Base-by-base conservation (phyloP, 2,113 vertebrate species). In the Columba janthina region DNA sequence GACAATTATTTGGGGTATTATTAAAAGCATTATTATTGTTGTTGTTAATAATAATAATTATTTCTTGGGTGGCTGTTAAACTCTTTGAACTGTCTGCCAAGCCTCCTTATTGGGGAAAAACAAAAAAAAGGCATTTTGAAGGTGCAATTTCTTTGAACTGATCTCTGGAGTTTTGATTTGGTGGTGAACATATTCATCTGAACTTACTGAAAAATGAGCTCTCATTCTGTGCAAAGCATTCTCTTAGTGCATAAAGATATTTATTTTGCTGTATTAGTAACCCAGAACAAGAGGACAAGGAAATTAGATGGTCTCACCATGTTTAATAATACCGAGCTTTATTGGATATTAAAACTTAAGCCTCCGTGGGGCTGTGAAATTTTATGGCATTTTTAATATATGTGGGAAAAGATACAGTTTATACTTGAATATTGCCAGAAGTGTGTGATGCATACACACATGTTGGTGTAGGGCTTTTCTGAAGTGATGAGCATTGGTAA, bases 151-250 rank as follows among this genome's bases (percentile, higher is more conserved):
- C 81, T 93, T 93, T 94, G 44, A 88, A 95, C 22, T 56, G n/a
- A 46, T 91, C 67, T 92, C 62, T 78, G 50, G 34, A 80, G 73
- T 17, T 94, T 95, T 96, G 50, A 91, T 90, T 92, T 85, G 44
- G 50, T 92, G 51, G 21, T 2, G 10, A 92, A 58, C 13, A 51
- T 34, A 74, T 61, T 50, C 66, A 51, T 93, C 80, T 61, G 69
- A 97, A 77, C 5, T 50, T 54, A 61, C 31, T 61, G 60, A 92
- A 82, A 92, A 96, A 92, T 54, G 58, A 88, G 28, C 13, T 83
- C 53, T 89, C n/a, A 40, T 62, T 94, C 40, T 73, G 46, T 76
- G 32, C 31, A 84, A 92, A 94, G 26, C 18, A 25, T 78, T n/a
- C 5, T 70, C 14, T 76, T 87, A 93, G 88, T 71, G 46, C 34